These are phyloP conservation scores for Mesorhabditis spiculigera DNA, from an alignment of 2,888 invertebrate species.

Conservation along the genomic window DNA sequence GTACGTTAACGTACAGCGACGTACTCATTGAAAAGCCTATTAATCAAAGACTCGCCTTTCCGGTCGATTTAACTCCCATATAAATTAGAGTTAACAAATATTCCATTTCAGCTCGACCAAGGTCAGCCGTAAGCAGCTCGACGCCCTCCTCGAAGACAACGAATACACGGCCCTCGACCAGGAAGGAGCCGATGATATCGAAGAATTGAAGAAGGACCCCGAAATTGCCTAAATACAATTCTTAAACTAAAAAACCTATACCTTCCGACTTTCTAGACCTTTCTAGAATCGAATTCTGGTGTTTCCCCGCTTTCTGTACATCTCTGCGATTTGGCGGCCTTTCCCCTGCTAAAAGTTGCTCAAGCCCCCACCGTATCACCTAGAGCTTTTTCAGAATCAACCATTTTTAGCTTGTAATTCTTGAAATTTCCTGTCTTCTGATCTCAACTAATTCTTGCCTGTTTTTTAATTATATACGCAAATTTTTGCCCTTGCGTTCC, in stretches of 20 bases:
- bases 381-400: too few species aligned
- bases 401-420: too few species aligned
- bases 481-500: too few species aligned
- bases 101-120: not conserved
- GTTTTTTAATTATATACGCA: too few species aligned
- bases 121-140: constrained; percentile 18
- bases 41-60: too few species aligned
- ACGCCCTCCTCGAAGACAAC: constrained; percentile 38
- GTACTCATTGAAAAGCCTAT: too few species aligned
- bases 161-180: constrained; percentile 20
- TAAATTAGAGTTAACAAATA: not conserved
- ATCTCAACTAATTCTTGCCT: too few species aligned
- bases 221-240: constrained; percentile 17
- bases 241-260: constrained; percentile 7
- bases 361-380: too few species aligned
- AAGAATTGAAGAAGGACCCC: constrained; percentile 29
- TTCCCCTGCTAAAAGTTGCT: too few species aligned
- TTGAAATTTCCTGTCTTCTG: too few species aligned
- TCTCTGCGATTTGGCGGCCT: too few species aligned
- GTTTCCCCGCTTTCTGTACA: constrained; percentile 6
- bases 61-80: too few species aligned
- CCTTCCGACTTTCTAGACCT: constrained; percentile 8
- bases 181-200: constrained; percentile 17
- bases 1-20: not conserved
- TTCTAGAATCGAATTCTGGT: constrained; percentile 14